Evolutionary conservation across 2,888 invertebrate genomes (phyloP), one percentile per base, ranked within the genome.

Genomic region (Imbricaverruca yamaguchii): DNA sequence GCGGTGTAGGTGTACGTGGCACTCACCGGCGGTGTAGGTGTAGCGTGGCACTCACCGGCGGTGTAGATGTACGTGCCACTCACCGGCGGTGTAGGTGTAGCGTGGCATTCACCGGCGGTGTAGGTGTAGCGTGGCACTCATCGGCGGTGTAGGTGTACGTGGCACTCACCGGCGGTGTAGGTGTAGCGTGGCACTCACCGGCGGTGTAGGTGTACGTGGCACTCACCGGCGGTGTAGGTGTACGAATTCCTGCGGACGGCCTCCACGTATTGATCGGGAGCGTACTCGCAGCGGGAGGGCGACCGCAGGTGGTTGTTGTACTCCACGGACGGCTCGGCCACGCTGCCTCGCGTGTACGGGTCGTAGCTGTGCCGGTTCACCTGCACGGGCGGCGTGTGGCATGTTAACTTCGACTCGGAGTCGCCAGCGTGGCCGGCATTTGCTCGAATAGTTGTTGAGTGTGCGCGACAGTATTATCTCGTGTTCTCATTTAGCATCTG

Each of bases 51-150:
- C n/a, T n/a, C n/a, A 82, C 80, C 80, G 23, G 59, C 81, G 65
- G 39, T 82, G 81, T 18, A 82, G 81, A 81, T 83, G 81, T 74
- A 83, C 80, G 80, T 15, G 12, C 15, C 15, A 12, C 4, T 61
- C 61, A 82, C 80, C 80, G 23, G 59, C 81, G 65, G 39, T 82
- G 81, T 18, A 82, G 81, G 82, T 83, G 81, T 74, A 83, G 82
- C 91, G 92, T 83, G 92, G 91, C 82, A 94, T 89, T 83, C 92
- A 82, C 80, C 80, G 23, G 59, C 81, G 65, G 39, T 82, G 81
- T 18, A 82, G 81, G 82, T 83, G 81, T 74, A 83, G 81, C 80
- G 91, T 91, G 83, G 96, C 87, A 0, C 98, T 98, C 87, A 94
- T 94, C 80, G 23, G 59, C 81, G 65, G 39, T 82, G 81, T 18